Evolutionary conservation across 1,140 invertebrate genomes (phyloP).

Genomic region (Ips typographus): DNA sequence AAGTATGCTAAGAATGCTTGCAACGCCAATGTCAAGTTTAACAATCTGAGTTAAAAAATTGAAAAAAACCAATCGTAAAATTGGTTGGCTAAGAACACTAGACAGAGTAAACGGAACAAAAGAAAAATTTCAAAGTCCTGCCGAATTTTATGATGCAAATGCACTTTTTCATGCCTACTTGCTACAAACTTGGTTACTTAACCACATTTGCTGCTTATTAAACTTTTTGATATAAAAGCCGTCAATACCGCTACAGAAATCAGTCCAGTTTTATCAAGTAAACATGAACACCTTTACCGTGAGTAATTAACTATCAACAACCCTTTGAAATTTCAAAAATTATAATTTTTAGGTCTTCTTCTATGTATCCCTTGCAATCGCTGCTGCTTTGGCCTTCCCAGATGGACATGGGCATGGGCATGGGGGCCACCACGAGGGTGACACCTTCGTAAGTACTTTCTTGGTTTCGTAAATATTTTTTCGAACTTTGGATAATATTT

Average conservation of each 20-base stretch:
- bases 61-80: too few species aligned
- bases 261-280: constrained; percentile 5
- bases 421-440: not conserved
- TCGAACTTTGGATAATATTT: not conserved
- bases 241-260: not conserved
- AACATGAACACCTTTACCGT: constrained; percentile 16
- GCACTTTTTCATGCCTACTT: constrained; percentile 3
- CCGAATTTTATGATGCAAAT: constrained; percentile 5
- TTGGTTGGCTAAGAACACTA: too few species aligned
- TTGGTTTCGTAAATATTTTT: not conserved
- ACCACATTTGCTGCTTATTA: constrained; percentile 8
- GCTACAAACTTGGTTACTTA: not conserved
- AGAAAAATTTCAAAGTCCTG: not conserved
- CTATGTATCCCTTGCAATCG: constrained; percentile 20
- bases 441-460: not conserved
- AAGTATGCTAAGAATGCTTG: too few species aligned
- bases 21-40: too few species aligned
- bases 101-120: not conserved
- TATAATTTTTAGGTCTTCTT: constrained; percentile 2
- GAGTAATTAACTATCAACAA: not conserved
- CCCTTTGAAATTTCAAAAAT: not conserved
- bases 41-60: too few species aligned
- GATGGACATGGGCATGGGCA: not conserved
- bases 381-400: constrained; percentile 12
- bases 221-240: constrained; percentile 12